phyloP scores from a whole-genome alignment of 2,888 invertebrate species.

The Brachylomia viminalis region DNA sequence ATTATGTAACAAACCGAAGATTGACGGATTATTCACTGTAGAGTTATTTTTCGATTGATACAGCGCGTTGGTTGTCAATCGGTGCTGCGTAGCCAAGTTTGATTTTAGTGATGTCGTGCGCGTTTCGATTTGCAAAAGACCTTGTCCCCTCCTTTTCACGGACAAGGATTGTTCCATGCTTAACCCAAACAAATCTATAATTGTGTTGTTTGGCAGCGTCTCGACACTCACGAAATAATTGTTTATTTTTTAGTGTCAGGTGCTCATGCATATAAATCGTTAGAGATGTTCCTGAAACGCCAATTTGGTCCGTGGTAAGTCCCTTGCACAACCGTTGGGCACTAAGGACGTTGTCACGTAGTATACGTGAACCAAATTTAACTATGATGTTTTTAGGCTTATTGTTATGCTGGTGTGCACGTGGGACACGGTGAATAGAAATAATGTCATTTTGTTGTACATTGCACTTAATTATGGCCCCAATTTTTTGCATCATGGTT shows the following conservation, averaged over 20 bases:
- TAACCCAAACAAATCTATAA: neutral
- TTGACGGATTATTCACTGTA: no score
- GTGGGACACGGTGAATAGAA: neutral
- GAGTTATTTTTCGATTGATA: no score
- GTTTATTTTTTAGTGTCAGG: no score
- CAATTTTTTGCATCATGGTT: neutral
- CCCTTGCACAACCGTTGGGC: neutral
- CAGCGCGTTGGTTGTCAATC: neutral
- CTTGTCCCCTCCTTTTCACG: no score
- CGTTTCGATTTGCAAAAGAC: neutral
- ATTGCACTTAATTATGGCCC: neutral
- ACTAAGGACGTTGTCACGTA: neutral
- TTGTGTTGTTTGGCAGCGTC: no score
- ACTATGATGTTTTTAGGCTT: neutral
- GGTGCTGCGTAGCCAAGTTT: neutral
- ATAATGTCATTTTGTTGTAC: neutral
- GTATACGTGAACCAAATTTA: constrained; percentile 1
- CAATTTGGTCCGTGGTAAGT: neutral
- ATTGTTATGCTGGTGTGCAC: neutral
- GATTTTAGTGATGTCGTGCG: neutral
- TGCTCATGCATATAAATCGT: neutral
- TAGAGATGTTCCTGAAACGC: neutral
- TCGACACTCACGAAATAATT: no score
- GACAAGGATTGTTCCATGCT: no score
- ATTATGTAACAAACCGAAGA: no score